Evolutionary conservation across 1,140 invertebrate genomes (phyloP).

Genomic region (Anastatus disparis): DNA sequence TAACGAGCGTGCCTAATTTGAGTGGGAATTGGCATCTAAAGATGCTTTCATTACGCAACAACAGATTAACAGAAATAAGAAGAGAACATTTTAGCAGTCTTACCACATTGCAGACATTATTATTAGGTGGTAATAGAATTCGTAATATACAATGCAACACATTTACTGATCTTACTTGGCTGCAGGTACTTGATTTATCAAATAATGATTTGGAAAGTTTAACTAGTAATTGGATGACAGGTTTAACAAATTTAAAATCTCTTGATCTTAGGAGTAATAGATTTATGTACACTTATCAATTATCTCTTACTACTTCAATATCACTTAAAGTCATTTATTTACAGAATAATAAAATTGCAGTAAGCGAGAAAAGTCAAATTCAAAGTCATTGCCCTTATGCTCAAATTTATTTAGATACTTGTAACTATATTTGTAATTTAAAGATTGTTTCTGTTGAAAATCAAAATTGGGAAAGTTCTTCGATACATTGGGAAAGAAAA

Average conservation of each 20-base stretch:
- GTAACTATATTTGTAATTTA: no score
- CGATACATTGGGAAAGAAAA: no score
- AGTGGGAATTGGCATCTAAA: constrained; percentile 37
- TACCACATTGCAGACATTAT: constrained; percentile 43
- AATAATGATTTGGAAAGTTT: constrained; percentile 51
- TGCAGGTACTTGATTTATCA: constrained; percentile 55
- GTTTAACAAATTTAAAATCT: constrained; percentile 40
- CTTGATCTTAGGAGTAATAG: constrained; percentile 53
- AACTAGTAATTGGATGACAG: constrained; percentile 48
- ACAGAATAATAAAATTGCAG: constrained; percentile 41
- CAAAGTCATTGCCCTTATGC: constrained; percentile 44
- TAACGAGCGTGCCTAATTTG: constrained; percentile 49
- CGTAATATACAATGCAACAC: constrained; percentile 41
- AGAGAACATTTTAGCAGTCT: constrained; percentile 40
- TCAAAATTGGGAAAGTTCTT: no score
- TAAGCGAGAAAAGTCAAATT: constrained; percentile 26
- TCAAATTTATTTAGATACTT: constrained; percentile 48
- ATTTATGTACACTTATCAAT: constrained; percentile 49
- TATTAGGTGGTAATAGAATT: constrained; percentile 53
- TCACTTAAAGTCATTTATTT: constrained; percentile 47
- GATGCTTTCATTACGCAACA: constrained; percentile 50
- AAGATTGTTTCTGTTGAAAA: no score
- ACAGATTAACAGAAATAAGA: constrained; percentile 45
- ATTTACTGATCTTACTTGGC: constrained; percentile 43
- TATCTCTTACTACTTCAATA: constrained; percentile 44